Base-by-base conservation (phyloP, 2,113 vertebrate species). In the Propithecus coquereli region DNA sequence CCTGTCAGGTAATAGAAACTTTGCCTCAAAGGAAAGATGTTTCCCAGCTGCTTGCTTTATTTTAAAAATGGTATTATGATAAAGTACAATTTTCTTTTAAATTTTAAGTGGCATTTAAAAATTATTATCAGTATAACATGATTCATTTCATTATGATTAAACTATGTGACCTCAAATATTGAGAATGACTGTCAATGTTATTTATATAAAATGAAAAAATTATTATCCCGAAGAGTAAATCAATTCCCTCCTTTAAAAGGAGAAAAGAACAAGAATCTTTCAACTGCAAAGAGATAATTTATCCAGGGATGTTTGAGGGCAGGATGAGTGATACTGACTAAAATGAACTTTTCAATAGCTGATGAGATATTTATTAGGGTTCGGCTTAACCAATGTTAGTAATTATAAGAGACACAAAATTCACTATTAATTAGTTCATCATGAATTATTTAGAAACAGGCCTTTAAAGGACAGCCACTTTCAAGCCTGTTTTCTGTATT, bases 351-450 rank as follows among this genome's bases (percentile, higher is more conserved):
- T 96, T 93, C 94, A 87, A 87, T 93, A 93, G 86, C 93, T 96
- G 80, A 95, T 96, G 96, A 40, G 96, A 97, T 97, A 97, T 97
- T 98, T 97, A 96, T 96, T 96, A 97, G 65, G 23, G 74, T 68
- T 93, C 81, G 22, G 57, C 93, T 97, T 97, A 97, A 96, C 91
- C 97, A 96, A 97, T 97, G 97, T 97, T 98, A 93, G 97, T 96
- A 96, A 97, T 98, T 98, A 97, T 95, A 97, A 97, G 94, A 96
- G 96, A 97, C 97, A 98, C 97, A 97, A 94, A 97, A 94, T 97
- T 97, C 97, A 97, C 97, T 97, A 94, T 97, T 98, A 97, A 97
- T 98, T 97, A 97, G 97, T 32, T 90, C 79, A 0, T 87, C 87
- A 63, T 97, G 70, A 97, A 97, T 98, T 93, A 97, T 96, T 97